Conservation (phyloP, 2,888 invertebrate genomes). For the Orchestes rusci region DNA sequence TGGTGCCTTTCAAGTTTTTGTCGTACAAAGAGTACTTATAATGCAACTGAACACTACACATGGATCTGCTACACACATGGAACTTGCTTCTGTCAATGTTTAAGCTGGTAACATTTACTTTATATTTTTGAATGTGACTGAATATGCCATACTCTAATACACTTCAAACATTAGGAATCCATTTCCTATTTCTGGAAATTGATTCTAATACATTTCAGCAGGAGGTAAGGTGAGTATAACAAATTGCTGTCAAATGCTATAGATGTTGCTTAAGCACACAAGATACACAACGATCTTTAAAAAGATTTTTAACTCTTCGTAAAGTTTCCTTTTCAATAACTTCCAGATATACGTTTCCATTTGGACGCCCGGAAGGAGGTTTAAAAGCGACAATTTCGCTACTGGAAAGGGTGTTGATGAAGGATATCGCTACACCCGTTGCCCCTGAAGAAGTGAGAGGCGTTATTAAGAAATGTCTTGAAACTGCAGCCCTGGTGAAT, state of each 20-base stretch:
- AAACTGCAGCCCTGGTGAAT: conserved; percentile 96
- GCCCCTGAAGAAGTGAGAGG: conserved; percentile 91
- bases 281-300: no score
- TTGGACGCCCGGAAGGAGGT: conserved; percentile 97
- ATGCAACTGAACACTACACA: conserved; percentile 19
- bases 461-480: conserved; percentile 94
- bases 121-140: no score
- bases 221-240: no score
- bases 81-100: conserved; percentile 15
- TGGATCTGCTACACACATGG: conserved; percentile 15
- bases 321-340: no score
- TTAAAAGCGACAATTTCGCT: conserved; percentile 94
- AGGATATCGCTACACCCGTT: conserved; percentile 93
- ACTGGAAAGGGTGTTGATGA: conserved; percentile 96
- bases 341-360: conserved; percentile 90
- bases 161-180: no score
- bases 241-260: no score
- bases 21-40: no score
- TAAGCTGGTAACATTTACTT: conserved; percentile 11
- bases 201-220: no score
- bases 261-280: no score
- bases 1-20: neutral
- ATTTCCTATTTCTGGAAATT: no score
- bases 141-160: no score
- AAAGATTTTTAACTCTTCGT: no score